Evolutionary conservation across 2,797 vertebrate genomes (phyloP).

Genomic region (Schizothorax lantsangensis): DNA sequence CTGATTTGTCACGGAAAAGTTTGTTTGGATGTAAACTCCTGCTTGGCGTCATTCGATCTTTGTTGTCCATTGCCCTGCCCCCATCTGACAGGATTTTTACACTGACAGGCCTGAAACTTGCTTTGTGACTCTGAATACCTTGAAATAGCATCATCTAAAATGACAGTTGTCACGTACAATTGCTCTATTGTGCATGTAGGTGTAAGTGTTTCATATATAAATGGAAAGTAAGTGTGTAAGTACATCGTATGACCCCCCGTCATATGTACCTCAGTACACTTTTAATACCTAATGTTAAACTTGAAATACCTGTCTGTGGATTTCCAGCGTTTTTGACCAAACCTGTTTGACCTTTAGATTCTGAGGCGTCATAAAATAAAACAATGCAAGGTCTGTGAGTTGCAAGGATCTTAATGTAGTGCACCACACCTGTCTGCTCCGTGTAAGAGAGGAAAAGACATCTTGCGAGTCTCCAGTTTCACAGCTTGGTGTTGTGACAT

Average conservation of each 20-base stretch:
- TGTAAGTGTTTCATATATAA: not conserved
- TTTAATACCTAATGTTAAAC: constrained; percentile 4
- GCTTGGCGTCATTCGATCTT: constrained; percentile 10
- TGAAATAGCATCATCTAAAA: not conserved
- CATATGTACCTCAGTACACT: not conserved
- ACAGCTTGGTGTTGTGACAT: constrained; percentile 63
- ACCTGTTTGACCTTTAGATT: constrained; percentile 37
- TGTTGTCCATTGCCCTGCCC: constrained; percentile 4
- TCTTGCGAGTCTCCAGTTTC: constrained; percentile 47
- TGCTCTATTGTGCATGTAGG: not conserved
- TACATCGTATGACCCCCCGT: not conserved
- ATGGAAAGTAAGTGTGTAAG: not conserved
- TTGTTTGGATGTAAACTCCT: constrained; percentile 3
- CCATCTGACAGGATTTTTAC: not conserved
- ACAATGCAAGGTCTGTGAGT: constrained; percentile 10
- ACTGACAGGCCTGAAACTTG: not conserved
- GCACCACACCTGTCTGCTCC: constrained; percentile 40
- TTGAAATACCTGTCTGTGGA: constrained; percentile 26
- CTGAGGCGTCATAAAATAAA: constrained; percentile 8
- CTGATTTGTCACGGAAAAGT: not conserved
- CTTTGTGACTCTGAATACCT: not conserved
- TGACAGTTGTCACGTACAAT: not conserved
- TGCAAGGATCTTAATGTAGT: not conserved
- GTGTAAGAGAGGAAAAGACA: not conserved
- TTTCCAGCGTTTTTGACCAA: not conserved